A percentile compares a stretch with the other conserved stretches of the same genome.
phyloP scores from a whole-genome alignment of 2,888 invertebrate species.

The Brachyptera risi region DNA sequence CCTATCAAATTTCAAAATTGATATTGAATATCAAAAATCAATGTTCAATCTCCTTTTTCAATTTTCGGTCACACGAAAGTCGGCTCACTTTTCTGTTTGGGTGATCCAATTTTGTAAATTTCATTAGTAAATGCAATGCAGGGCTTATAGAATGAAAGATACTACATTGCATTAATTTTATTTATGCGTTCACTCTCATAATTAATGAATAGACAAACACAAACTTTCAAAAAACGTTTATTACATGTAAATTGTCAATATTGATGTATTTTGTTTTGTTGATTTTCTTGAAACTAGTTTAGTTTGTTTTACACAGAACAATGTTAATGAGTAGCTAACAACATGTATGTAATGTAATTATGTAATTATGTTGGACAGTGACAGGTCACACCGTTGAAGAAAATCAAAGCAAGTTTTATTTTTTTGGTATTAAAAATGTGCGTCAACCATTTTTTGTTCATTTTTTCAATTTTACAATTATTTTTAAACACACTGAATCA shows the following conservation, averaged over 20 bases:
- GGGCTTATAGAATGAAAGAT: too few species aligned
- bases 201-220: constrained; percentile 34
- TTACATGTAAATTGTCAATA: constrained; percentile 32
- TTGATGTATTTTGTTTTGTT: too few species aligned
- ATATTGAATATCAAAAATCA: too few species aligned
- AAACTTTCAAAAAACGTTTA: constrained; percentile 31
- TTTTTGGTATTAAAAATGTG: constrained; percentile 27
- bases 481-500: constrained; percentile 27
- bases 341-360: constrained; percentile 31
- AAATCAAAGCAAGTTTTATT: constrained; percentile 19
- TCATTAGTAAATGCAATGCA: too few species aligned
- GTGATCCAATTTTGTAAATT: too few species aligned
- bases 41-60: too few species aligned
- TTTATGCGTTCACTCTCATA: too few species aligned
- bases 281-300: constrained; percentile 28
- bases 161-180: too few species aligned
- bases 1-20: too few species aligned
- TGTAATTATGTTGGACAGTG: constrained; percentile 1
- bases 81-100: too few species aligned
- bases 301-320: constrained; percentile 30
- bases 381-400: constrained; percentile 27
- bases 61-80: too few species aligned
- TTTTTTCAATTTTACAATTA: too few species aligned
- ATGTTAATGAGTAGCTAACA: constrained; percentile 30
- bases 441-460: constrained; percentile 27